These are phyloP conservation scores for Stenolophus ochropezus DNA, from an alignment of 2,888 invertebrate species.

Conservation along the genomic window DNA sequence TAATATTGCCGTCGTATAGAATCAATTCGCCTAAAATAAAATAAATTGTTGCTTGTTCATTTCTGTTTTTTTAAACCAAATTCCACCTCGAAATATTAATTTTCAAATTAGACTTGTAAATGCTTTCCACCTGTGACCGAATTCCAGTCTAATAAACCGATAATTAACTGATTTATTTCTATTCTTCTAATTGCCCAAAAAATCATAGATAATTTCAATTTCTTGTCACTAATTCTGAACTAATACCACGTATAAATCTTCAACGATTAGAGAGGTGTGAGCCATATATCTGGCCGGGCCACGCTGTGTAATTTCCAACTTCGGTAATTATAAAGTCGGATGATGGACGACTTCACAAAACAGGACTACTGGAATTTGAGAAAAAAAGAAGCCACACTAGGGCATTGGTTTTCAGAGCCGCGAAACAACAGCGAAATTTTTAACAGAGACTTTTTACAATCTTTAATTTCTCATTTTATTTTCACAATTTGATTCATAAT, in stretches of 20 bases:
- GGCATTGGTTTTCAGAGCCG: not conserved
- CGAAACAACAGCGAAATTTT: no score
- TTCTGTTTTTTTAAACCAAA: not conserved
- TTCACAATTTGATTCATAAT: no score
- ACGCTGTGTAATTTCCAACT: slow-evolving; percentile 32
- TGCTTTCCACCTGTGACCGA: slow-evolving; percentile 2
- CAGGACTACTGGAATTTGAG: slow-evolving; percentile 49
- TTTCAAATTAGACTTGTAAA: slow-evolving; percentile 8
- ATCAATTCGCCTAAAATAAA: not conserved
- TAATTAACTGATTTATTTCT: slow-evolving; percentile 37
- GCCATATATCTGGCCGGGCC: not conserved
- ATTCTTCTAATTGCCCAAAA: not conserved
- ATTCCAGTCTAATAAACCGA: slow-evolving; percentile 1
- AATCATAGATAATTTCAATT: slow-evolving; percentile 41
- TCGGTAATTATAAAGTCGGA: slow-evolving; percentile 32
- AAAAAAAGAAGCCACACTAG: not conserved
- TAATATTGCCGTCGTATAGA: not conserved
- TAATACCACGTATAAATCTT: slow-evolving; percentile 47
- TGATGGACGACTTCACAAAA: slow-evolving; percentile 34
- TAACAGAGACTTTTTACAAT: no score
- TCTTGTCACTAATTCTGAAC: slow-evolving; percentile 29
- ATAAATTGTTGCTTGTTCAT: not conserved
- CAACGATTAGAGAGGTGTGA: slow-evolving; percentile 36
- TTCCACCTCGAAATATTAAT: not conserved
- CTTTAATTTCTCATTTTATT: no score